Evolutionary conservation across 2,113 vertebrate species (phyloP), one percentile per base, ranked within the genome.

Genomic region (Onychostruthus taczanowskii): DNA sequence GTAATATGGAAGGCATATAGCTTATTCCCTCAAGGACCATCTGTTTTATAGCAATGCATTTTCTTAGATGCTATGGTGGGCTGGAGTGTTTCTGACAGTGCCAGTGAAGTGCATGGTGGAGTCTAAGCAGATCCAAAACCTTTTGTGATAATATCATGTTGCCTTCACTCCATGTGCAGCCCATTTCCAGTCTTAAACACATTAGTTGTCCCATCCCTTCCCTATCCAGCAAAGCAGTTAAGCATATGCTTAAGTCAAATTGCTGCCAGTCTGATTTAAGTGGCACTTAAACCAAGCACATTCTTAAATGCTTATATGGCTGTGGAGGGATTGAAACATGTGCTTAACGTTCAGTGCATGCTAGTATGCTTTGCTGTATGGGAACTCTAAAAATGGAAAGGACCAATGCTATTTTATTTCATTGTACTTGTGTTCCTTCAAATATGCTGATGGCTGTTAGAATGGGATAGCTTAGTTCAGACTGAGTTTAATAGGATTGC

Each of bases 211-310:
- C 23, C 28, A 69, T 21, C 28, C 16, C 46, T 76, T 83, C 33
- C 61, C 23, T 70, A 72, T 61, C 43, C 76, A 90, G 79, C 26
- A 70, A 46, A 90, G 63, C 59, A 80, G 59, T 95, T 95, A 94
- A 87, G 58, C n/a, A 3, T 91, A 91, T 66, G 70, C 75, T 91
- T 94, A 95, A 94, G 39, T 90, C 43, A 47, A 83, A 85, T 63
- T 90, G 16, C 35, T 93, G 78, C 59, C 82, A 84, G 39, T 47
- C 55, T 87, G 82, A 93, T 95, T 96, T 88, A 94, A 94, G 85
- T 13, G 70, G 37, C 56, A 90, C 47, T 93, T 93, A 83, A 84
- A 49, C 64, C 50, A 77, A 90, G 17, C 35, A 68, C 43, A 44
- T 77, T 84, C 82, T 87, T 55, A 88, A 90, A 88, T 31, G 30